Base-by-base conservation (phyloP, 2,888 invertebrate species). In the Orthosia incerta region DNA sequence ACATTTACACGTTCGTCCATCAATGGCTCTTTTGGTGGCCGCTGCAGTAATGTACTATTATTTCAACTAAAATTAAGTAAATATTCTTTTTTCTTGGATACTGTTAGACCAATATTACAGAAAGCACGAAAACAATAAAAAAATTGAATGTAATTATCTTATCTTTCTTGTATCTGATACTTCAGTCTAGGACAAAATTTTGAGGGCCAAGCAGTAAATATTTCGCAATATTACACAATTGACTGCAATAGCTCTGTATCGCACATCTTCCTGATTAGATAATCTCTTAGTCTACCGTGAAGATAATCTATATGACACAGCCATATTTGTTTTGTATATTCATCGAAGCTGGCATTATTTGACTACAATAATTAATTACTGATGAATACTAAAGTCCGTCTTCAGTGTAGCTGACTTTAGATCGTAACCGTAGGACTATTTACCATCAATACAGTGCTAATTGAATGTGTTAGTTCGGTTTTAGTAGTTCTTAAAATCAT, bases 191-290 rank as follows among this genome's bases (percentile, higher is more conserved):
- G 15, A 48, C 20, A 51, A 18, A 15, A 51, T 62, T 56, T 62
- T 26, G 56, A 57, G 20, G 26, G 51, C 11, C 50, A 68, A 18
- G 16, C 26, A 50, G 4, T 63, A 18, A 53, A 45, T 65, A 69
- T 79, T 79, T 69, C 68, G 48, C 64, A 74, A 74, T 57, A 74
- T 79, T 69, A 66, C 57, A 74, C 79, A 69, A 79, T 50, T 5
- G 12, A 7, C 3, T 69, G 53, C 56, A 79, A 62, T 57, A 55
- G 20, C 13, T 26, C 16, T 9, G 5, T 78, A 61, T 57, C 48
- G 15, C 13, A 18, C 56, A 69, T 65, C 23, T 31, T n/a, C 39
- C 26, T 45, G 74, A 79, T 74, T 23, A 79, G 79, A 79, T 79
- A 50, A 45, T 16, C 20, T 16, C 15, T 53, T 39, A 56, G 48